Percentiles rank a stretch among this genome's conserved stretches.
phyloP scores from a whole-genome alignment of 2,113 vertebrate genomes.

The Coturnix japonica region DNA sequence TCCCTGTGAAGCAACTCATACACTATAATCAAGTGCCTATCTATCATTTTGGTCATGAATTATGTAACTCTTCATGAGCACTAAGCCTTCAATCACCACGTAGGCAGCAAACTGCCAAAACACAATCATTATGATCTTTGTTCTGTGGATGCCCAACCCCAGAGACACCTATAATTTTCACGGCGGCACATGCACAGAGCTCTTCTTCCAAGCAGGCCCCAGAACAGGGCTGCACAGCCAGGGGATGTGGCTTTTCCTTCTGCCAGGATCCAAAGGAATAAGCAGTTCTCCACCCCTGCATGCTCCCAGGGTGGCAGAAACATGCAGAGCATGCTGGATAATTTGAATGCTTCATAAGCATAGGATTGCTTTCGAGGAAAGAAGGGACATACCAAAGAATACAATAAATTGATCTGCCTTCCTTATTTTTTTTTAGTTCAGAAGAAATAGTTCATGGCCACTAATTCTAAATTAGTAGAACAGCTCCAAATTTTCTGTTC shows the following conservation, averaged over 20 bases:
- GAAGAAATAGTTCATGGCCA: background rate
- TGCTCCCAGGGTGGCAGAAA: background rate
- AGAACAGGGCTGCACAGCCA: background rate
- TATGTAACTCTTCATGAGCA: conserved; percentile 56
- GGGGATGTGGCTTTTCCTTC: background rate
- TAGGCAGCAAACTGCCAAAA: conserved; percentile 70
- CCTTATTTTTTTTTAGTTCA: background rate
- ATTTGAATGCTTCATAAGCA: background rate
- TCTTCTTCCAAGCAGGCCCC: background rate
- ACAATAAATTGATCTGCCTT: background rate
- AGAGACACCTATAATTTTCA: conserved; percentile 63
- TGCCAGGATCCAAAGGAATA: background rate
- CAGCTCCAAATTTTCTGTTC: background rate
- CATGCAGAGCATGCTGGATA: accelerated
- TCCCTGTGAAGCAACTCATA: conserved; percentile 59
- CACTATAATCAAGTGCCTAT: conserved; percentile 67
- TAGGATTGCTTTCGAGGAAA: background rate
- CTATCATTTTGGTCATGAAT: conserved; percentile 70
- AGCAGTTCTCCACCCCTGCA: background rate
- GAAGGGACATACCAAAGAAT: background rate
- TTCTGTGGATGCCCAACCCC: conserved; percentile 53
- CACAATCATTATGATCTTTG: conserved; percentile 37
- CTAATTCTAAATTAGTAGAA: background rate
- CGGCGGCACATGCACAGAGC: conserved; percentile 17
- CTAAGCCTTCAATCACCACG: conserved; percentile 34